These are phyloP conservation scores for Etia nguti DNA, from an alignment of 2,113 vertebrate genomes.

Conservation along the genomic window DNA sequence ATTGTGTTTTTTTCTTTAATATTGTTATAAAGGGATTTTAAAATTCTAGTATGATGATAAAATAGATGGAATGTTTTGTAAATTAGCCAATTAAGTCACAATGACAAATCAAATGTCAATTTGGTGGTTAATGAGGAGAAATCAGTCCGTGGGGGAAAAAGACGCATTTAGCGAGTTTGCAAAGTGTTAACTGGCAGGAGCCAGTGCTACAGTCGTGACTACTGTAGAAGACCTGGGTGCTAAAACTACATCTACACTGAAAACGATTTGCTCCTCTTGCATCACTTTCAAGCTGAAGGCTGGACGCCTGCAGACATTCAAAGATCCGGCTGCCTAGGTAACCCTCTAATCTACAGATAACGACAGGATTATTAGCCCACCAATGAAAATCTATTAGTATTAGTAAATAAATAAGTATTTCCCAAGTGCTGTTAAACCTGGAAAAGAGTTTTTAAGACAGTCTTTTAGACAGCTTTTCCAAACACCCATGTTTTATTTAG, in stretches of 20 bases:
- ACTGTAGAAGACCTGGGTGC: background rate
- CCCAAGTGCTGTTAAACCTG: background rate
- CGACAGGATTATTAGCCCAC: background rate
- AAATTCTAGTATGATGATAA: background rate
- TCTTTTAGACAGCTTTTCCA: too few species aligned
- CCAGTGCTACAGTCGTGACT: background rate
- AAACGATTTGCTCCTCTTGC: background rate
- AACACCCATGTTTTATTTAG: background rate
- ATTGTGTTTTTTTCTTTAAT: too few species aligned
- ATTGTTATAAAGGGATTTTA: background rate
- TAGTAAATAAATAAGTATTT: background rate
- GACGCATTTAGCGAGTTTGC: background rate
- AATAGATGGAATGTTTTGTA: background rate
- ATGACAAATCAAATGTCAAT: background rate
- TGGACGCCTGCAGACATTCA: background rate
- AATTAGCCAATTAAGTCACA: background rate
- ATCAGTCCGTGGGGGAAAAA: background rate
- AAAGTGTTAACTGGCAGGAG: background rate
- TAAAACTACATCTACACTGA: background rate
- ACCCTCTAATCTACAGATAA: background rate
- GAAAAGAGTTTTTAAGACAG: background rate
- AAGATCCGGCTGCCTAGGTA: background rate
- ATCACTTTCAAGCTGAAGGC: background rate
- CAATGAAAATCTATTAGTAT: background rate
- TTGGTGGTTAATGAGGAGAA: background rate